A percentile compares a stretch with the other conserved stretches of the same genome.
phyloP scores from a whole-genome alignment of 2,888 invertebrate genomes.

The Leptura quadrifasciata region DNA sequence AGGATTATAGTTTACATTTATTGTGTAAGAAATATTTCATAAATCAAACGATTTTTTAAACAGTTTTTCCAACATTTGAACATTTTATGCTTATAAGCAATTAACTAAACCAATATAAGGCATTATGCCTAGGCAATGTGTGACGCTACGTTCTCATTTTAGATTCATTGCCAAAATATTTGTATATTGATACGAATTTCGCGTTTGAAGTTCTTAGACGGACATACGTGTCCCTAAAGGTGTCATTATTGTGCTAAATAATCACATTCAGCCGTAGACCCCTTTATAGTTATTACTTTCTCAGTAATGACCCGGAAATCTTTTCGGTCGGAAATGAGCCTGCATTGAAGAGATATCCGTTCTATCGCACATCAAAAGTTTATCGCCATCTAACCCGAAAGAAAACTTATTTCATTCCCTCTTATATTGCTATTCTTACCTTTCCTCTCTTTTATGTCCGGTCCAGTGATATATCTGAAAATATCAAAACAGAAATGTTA shows the following conservation, averaged over 20 bases:
- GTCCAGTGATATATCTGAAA: conserved; percentile 47
- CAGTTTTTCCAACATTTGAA: too few relatives aligned
- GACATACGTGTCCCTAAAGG: neutral
- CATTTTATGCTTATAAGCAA: too few relatives aligned
- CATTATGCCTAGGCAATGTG: too few relatives aligned
- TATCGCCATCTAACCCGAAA: conserved; percentile 41
- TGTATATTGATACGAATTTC: neutral
- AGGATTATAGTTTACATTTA: too few relatives aligned
- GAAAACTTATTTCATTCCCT: conserved; percentile 46
- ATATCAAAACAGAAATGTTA: conserved; percentile 44
- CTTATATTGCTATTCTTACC: conserved; percentile 41
- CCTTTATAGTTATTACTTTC: conserved; percentile 15
- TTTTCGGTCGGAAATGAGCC: conserved; percentile 34
- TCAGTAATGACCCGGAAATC: conserved; percentile 37
- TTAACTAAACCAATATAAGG: too few relatives aligned
- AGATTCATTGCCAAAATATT: too few relatives aligned
- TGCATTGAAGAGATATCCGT: conserved; percentile 47
- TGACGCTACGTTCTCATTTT: too few relatives aligned
- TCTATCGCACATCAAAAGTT: conserved; percentile 46
- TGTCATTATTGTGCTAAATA: neutral
- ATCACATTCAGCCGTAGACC: neutral
- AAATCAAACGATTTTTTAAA: too few relatives aligned
- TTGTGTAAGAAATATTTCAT: too few relatives aligned
- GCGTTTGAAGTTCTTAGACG: neutral
- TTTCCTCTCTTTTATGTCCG: conserved; percentile 41